phyloP scores from a whole-genome alignment of 2,888 invertebrate genomes.

The Mylabris sibirica region DNA sequence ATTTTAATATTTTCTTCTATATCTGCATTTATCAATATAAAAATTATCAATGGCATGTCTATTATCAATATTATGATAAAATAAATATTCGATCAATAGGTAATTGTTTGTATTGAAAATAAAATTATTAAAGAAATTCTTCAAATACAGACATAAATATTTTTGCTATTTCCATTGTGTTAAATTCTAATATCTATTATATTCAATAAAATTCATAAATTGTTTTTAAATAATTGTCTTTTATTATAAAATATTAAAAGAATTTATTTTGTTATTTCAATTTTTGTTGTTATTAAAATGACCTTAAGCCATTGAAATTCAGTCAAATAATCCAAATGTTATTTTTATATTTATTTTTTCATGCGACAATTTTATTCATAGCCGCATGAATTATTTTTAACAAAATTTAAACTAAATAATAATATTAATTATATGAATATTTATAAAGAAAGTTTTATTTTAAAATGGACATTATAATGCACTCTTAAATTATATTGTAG shows the following conservation, averaged over 20 bases:
- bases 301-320: neutral
- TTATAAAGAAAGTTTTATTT: neutral
- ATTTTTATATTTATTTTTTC: neutral
- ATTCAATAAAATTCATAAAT: neutral
- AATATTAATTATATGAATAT: neutral
- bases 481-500: neutral
- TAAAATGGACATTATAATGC: neutral
- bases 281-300: neutral
- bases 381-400: neutral
- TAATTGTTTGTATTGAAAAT: neutral
- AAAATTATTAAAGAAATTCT: neutral
- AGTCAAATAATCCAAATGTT: neutral
- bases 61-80: neutral
- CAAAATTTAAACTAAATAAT: neutral
- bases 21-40: too few species aligned
- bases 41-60: neutral
- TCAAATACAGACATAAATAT: neutral
- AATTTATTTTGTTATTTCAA: neutral
- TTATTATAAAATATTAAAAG: too few species aligned
- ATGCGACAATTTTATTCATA: constrained; percentile 5
- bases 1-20: too few species aligned
- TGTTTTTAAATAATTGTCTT: neutral
- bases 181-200: neutral
- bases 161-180: neutral
- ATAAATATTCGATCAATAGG: neutral